Conservation (phyloP, 2,888 invertebrate species). For the Dryobotodes eremita region DNA sequence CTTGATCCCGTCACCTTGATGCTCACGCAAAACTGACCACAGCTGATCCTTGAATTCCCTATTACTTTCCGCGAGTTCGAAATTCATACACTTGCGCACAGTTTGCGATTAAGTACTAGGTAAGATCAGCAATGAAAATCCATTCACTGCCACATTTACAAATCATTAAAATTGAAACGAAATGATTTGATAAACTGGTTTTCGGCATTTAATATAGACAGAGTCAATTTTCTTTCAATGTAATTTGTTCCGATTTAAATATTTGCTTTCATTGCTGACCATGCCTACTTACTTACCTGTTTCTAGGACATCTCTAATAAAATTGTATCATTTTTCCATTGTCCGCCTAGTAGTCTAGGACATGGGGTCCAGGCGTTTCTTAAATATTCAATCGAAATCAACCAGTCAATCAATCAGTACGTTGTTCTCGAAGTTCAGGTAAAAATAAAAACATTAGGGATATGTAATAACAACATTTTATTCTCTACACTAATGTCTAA, state of each 20-base stretch:
- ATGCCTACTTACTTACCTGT: too few relatives aligned
- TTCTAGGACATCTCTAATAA: neutral
- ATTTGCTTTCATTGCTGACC: too few relatives aligned
- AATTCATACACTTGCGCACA: neutral
- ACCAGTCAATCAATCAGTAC: too few relatives aligned
- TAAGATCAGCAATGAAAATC: neutral
- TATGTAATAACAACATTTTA: slow-evolving; percentile 41
- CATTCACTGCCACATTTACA: neutral
- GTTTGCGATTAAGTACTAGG: neutral
- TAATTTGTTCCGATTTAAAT: too few relatives aligned
- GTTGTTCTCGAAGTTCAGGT: too few relatives aligned
- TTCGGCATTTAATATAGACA: neutral
- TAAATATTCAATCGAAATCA: too few relatives aligned
- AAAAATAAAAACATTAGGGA: neutral
- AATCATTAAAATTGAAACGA: neutral
- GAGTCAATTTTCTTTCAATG: neutral
- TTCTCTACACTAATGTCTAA: slow-evolving; percentile 52
- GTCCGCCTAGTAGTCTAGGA: neutral
- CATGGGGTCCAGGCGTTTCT: neutral
- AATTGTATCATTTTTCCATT: neutral
- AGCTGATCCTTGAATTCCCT: neutral
- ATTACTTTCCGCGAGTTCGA: neutral
- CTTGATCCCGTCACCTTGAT: too few relatives aligned
- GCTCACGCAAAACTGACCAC: neutral
- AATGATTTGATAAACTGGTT: neutral